phyloP scores from a whole-genome alignment of 2,888 invertebrate genomes.

The Eupithecia subfuscata region DNA sequence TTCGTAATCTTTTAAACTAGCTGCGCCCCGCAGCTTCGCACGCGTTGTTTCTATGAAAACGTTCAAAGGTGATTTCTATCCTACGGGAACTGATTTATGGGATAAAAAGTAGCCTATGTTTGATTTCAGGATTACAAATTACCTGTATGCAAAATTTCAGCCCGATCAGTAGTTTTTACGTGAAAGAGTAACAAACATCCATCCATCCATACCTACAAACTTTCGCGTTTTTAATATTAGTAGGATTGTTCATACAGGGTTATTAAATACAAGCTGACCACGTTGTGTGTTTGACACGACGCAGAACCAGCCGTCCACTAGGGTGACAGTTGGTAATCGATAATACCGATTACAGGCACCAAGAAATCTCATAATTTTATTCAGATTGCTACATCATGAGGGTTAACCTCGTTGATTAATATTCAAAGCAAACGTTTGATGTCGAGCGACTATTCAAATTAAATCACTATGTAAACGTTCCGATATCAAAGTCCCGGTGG shows the following conservation, averaged over 20 bases:
- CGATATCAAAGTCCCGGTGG: constrained; percentile 12
- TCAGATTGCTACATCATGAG: constrained; percentile 28
- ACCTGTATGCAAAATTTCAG: too few species aligned
- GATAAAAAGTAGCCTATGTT: too few species aligned
- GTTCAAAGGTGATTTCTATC: too few species aligned
- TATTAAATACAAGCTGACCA: background rate
- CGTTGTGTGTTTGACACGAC: background rate
- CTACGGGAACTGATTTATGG: too few species aligned
- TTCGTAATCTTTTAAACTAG: too few species aligned
- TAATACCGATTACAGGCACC: background rate
- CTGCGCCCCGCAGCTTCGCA: too few species aligned
- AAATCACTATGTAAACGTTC: constrained; percentile 29
- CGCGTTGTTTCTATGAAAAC: too few species aligned
- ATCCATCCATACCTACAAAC: too few species aligned
- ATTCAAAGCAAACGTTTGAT: constrained; percentile 38
- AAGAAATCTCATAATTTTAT: constrained; percentile 27
- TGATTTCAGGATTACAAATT: too few species aligned
- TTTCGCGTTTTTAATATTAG: background rate
- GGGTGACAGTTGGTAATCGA: background rate
- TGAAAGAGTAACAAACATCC: too few species aligned
- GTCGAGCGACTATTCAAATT: constrained; percentile 31
- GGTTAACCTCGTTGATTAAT: constrained; percentile 35
- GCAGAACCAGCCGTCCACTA: too few species aligned
- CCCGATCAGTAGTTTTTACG: too few species aligned
- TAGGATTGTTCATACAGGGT: background rate